Conservation (phyloP, 2,888 invertebrate genomes). For the Beris chalybata region DNA sequence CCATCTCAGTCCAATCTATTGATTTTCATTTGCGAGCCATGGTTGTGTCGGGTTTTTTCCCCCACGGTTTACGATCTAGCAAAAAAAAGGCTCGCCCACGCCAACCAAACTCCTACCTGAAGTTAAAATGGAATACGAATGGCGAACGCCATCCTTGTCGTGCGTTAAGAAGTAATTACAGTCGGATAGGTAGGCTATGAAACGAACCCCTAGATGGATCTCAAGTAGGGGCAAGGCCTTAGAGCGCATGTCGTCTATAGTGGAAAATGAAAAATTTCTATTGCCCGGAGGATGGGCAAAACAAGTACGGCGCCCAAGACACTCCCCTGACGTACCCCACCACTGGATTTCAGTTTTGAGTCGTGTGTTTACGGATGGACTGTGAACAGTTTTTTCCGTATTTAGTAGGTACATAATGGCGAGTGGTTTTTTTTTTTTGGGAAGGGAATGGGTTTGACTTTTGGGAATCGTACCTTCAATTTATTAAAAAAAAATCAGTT, state of each 20-base stretch:
- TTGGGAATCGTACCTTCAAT: too few relatives aligned
- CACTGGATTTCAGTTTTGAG: too few relatives aligned
- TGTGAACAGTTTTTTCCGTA: too few relatives aligned
- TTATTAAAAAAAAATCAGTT: too few relatives aligned
- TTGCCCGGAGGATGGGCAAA: constrained; percentile 13
- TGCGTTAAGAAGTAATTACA: background rate
- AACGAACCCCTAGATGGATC: background rate
- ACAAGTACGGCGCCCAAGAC: background rate
- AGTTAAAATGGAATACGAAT: constrained; percentile 19
- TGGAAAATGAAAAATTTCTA: background rate
- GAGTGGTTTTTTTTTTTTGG: too few relatives aligned
- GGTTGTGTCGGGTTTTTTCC: background rate
- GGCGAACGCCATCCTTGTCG: constrained; percentile 2
- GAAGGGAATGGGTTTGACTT: too few relatives aligned
- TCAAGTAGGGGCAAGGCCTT: constrained; percentile 5
- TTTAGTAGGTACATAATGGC: too few relatives aligned
- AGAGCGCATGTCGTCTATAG: background rate
- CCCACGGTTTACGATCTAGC: background rate
- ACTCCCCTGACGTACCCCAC: constrained; percentile 15
- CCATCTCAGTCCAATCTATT: background rate
- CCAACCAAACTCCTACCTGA: constrained; percentile 17
- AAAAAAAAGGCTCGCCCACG: constrained; percentile 16
- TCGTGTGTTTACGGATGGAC: too few relatives aligned
- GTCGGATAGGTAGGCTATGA: background rate
- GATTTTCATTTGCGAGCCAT: too few relatives aligned